Percentiles rank a stretch among this genome's conserved stretches.
Evolutionary conservation across 1,140 invertebrate species (phyloP).

Genomic region (Anastrepha obliqua): DNA sequence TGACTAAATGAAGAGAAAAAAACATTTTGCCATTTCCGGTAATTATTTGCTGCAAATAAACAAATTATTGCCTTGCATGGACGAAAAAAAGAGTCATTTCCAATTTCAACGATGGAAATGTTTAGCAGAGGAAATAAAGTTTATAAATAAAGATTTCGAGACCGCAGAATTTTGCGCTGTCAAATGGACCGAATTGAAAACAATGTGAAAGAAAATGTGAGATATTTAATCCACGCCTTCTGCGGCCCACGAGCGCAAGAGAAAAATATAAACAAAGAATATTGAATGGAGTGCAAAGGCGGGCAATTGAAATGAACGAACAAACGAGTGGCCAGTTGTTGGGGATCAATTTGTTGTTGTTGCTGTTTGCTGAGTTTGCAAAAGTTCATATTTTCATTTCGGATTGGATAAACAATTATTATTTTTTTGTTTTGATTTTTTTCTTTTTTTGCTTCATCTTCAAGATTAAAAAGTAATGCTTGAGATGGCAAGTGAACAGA

Average conservation of each 20-base stretch:
- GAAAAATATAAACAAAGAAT: background rate
- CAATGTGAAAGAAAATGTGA: background rate
- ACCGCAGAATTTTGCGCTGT: background rate
- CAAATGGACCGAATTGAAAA: background rate
- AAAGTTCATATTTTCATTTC: background rate
- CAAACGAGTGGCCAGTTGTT: background rate
- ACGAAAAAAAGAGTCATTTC: background rate
- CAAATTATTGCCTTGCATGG: background rate
- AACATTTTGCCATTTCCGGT: background rate
- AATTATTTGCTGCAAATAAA: background rate
- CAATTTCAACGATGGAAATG: background rate
- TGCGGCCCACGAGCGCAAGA: background rate
- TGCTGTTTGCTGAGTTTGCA: constrained; percentile 19
- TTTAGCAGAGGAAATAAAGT: background rate
- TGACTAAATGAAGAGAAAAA: background rate
- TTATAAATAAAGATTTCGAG: constrained; percentile 1
- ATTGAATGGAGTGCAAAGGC: background rate
- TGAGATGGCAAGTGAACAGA: background rate
- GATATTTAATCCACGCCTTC: background rate
- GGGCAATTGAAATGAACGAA: background rate
- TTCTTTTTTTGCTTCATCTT: no score
- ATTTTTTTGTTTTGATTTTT: no score
- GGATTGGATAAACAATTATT: no score
- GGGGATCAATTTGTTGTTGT: background rate
- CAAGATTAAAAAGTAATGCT: no score